A percentile compares a stretch with the other conserved stretches of the same genome.
Conservation (phyloP, 2,888 invertebrate species). For the Agelastica alni region DNA sequence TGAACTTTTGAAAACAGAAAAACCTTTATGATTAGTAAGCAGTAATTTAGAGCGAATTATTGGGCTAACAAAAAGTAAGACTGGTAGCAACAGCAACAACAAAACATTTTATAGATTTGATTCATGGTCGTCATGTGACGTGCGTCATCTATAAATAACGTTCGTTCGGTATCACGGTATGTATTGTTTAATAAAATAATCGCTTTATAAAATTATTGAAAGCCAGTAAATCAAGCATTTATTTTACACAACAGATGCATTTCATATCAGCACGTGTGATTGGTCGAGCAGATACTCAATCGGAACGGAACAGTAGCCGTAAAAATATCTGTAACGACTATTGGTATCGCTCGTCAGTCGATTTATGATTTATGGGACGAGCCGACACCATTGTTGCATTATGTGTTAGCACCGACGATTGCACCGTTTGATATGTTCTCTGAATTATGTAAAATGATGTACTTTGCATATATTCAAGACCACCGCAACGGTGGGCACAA, state of each 20-base stretch:
- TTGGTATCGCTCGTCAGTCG: slow-evolving; percentile 45
- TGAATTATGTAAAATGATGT: slow-evolving; percentile 36
- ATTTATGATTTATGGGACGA: slow-evolving; percentile 52
- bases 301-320: slow-evolving; percentile 51
- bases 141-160: slow-evolving; percentile 43
- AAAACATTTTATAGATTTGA: slow-evolving; percentile 23
- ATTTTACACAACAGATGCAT: slow-evolving; percentile 56
- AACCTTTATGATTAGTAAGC: no score
- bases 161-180: slow-evolving; percentile 37
- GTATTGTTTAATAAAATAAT: slow-evolving; percentile 54
- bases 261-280: slow-evolving; percentile 53
- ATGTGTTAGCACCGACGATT: slow-evolving; percentile 39
- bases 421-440: slow-evolving; percentile 28
- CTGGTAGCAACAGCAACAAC: slow-evolving; percentile 23
- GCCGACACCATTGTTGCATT: slow-evolving; percentile 52
- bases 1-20: no score
- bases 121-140: slow-evolving; percentile 35
- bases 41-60: no score
- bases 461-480: slow-evolving; percentile 35
- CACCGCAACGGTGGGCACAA: slow-evolving; percentile 35
- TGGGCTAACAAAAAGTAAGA: slow-evolving; percentile 13
- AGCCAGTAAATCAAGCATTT: slow-evolving; percentile 53
- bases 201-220: slow-evolving; percentile 53
- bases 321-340: slow-evolving; percentile 53
- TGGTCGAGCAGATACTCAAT: slow-evolving; percentile 52